Base-by-base conservation (phyloP, 2,888 invertebrate species). In the Sminthurinus aureus region DNA sequence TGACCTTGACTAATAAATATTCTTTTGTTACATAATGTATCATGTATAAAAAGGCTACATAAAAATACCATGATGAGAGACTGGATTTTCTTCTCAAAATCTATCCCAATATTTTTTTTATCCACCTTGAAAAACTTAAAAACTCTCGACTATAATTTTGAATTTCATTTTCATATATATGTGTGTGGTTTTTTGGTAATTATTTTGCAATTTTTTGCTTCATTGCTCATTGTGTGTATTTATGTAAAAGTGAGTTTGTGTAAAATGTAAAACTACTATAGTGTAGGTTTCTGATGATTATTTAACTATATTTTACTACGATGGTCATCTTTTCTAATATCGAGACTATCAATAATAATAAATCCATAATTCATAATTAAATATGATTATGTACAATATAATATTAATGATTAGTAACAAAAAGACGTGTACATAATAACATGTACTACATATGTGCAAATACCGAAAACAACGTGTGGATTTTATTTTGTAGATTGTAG, bases 351-450 rank as follows among this genome's bases (percentile, higher is more conserved):
- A n/a, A n/a, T n/a, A n/a, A n/a, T n/a, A n/a, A n/a, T n/a, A n/a
- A n/a, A n/a, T n/a, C n/a, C n/a, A n/a, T 38, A 38, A 38, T 69
- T 12, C 3, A 69, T 69, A 8, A 9, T 69, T 20, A 69, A 69
- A 8, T 20, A 11, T 69, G 12, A 24, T 69, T n/a, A 22, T 66
- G 38, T 38, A 6, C 38, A 38, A 38, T n/a, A n/a, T n/a, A n/a
- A n/a, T n/a, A n/a, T n/a, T n/a, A 18, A 20, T 12, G 18, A 69
- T 12, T 69, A 69, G n/a, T 18, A 69, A 69, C 69, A 8, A n/a
- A 69, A 69, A 69, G 69, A 69, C 69, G 69, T 69, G 9, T 69
- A n/a, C n/a, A n/a, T n/a, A n/a, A n/a, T n/a, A n/a, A n/a, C n/a
- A n/a, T n/a, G n/a, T n/a, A n/a, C n/a, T n/a, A n/a, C n/a, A n/a